phyloP scores from a whole-genome alignment of 2,113 vertebrate species.

The Cromileptes altivelis region DNA sequence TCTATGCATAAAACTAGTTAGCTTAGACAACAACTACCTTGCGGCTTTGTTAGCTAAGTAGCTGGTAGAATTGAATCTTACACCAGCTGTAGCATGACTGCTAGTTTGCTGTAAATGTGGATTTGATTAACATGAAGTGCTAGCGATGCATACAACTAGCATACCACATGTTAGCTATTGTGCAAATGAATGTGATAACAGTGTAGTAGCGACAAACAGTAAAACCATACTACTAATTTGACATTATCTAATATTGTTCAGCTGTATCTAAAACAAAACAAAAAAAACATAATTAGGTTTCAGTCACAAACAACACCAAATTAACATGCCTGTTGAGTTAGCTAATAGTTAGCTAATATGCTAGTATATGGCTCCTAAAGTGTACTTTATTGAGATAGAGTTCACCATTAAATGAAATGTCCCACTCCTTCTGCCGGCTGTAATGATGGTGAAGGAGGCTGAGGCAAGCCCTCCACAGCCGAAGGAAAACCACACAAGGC shows the following conservation, averaged over 20 bases:
- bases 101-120: too few species aligned
- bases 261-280: too few species aligned
- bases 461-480: constrained; percentile 53
- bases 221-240: not conserved
- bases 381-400: not conserved
- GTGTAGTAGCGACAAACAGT: not conserved
- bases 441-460: constrained; percentile 48
- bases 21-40: not conserved
- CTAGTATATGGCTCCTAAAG: not conserved
- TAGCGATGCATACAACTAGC: not conserved
- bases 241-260: not conserved
- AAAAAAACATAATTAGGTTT: not conserved
- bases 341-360: not conserved
- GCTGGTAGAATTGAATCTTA: not conserved
- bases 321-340: not conserved
- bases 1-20: not conserved
- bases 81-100: not conserved
- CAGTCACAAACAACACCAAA: not conserved
- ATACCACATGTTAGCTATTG: not conserved
- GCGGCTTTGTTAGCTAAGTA: not conserved
- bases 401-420: not conserved
- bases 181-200: too few species aligned
- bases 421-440: not conserved
- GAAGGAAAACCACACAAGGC: constrained; percentile 71
- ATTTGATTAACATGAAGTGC: not conserved